A percentile compares a stretch with the other conserved stretches of the same genome.
Evolutionary conservation across 2,113 vertebrate genomes (phyloP).

Genomic region (Capreolus pygargus): DNA sequence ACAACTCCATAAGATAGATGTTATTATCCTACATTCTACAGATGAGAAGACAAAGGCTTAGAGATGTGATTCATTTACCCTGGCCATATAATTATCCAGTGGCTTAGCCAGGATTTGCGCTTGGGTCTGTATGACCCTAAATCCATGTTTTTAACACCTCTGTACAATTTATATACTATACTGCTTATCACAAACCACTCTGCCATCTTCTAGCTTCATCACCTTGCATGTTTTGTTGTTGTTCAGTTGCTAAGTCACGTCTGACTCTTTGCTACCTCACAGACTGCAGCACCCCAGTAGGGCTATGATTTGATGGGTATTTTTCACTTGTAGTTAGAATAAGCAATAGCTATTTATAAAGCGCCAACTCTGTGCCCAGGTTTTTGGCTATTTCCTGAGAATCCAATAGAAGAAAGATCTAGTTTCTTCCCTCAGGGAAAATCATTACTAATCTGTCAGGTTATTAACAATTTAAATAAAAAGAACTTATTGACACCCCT

Average conservation of each 20-base stretch:
- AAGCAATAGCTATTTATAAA: not conserved
- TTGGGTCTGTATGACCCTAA: not conserved
- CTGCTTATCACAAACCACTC: not conserved
- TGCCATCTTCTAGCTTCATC: not conserved
- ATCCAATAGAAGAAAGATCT: not conserved
- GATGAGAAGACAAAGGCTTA: not conserved
- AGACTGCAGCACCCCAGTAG: not conserved
- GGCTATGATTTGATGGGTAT: not conserved
- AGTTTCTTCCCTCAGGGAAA: not conserved
- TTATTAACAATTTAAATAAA: not conserved
- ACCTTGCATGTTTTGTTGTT: not conserved
- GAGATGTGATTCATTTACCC: not conserved
- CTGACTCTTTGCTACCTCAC: not conserved
- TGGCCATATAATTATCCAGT: not conserved
- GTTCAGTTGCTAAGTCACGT: not conserved
- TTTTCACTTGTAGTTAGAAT: not conserved
- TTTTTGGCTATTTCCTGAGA: not conserved
- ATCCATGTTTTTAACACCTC: not conserved
- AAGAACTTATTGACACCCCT: not conserved
- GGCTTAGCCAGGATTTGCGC: not conserved
- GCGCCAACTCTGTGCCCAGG: not conserved
- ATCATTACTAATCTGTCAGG: not conserved
- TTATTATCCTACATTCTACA: not conserved
- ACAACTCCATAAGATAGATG: not conserved
- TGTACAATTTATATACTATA: not conserved